Conservation (phyloP, 2,888 invertebrate genomes). For the Sarcophaga subvicina region DNA sequence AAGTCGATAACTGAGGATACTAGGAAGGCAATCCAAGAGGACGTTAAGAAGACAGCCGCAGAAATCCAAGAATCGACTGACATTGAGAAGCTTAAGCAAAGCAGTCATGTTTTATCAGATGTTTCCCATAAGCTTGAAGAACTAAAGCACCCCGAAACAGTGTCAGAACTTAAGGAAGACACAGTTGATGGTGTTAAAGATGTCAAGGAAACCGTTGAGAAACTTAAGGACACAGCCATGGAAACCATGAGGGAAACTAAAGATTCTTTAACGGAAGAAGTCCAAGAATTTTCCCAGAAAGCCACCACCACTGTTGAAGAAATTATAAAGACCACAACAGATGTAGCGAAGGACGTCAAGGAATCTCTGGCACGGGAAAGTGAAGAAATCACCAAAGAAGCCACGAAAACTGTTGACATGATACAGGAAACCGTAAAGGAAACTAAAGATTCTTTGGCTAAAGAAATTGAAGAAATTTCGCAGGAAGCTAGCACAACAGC, state of each 20-base stretch:
- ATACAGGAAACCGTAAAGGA: neutral
- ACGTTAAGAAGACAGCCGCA: slow-evolving; percentile 59
- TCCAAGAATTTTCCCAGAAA: neutral
- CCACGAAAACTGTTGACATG: neutral
- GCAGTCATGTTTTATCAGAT: slow-evolving; percentile 38
- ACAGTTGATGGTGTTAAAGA: no score
- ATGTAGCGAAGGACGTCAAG: neutral
- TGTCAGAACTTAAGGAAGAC: neutral
- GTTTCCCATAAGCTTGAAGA: slow-evolving; percentile 60
- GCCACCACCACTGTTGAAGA: slow-evolving; percentile 10
- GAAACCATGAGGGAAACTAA: slow-evolving; percentile 7
- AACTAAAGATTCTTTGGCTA: no score
- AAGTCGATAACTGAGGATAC: slow-evolving; percentile 50
- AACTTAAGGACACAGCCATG: neutral
- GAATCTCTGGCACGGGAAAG: no score
- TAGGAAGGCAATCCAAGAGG: slow-evolving; percentile 59
- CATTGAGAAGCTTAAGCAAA: slow-evolving; percentile 60
- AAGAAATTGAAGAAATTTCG: no score
- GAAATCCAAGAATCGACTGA: slow-evolving; percentile 56
- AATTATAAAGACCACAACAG: neutral
- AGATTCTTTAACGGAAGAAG: slow-evolving; percentile 2
- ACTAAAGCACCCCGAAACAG: slow-evolving; percentile 40
- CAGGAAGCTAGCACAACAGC: no score
- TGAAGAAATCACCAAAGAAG: slow-evolving; percentile 13
- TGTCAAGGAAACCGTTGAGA: neutral